Percentiles rank a stretch among this genome's conserved stretches.
Conservation (phyloP, 1,140 invertebrate species). For the Pemphigus obesinymphae region DNA sequence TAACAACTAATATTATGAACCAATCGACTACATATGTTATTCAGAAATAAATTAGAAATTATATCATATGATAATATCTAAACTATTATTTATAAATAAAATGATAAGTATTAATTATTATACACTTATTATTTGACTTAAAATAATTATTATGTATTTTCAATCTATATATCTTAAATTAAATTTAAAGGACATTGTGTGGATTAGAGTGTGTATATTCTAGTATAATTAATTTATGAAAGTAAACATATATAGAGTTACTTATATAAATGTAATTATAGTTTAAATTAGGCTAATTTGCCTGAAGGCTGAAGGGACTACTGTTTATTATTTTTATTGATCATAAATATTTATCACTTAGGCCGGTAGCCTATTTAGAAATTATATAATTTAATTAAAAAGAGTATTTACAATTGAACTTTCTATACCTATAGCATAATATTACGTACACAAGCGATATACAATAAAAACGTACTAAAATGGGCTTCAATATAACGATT, state of each 20-base stretch:
- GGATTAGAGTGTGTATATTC: background rate
- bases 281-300: background rate
- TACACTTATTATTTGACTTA: no score
- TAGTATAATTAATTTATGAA: background rate
- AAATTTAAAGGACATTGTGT: background rate
- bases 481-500: background rate
- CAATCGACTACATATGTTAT: no score
- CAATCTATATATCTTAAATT: background rate
- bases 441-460: background rate
- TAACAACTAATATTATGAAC: background rate
- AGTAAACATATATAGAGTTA: background rate
- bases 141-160: background rate
- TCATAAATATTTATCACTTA: background rate
- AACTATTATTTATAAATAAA: background rate
- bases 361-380: background rate
- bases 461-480: background rate
- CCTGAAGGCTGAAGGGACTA: background rate
- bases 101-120: no score
- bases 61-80: no score
- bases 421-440: background rate
- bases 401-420: background rate
- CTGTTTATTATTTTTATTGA: background rate
- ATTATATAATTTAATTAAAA: background rate
- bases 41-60: no score
- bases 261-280: background rate